Evolutionary conservation across 92 coral and sea anemone genomes (phyloP).

Genomic region (Phenganax stokvisi): DNA sequence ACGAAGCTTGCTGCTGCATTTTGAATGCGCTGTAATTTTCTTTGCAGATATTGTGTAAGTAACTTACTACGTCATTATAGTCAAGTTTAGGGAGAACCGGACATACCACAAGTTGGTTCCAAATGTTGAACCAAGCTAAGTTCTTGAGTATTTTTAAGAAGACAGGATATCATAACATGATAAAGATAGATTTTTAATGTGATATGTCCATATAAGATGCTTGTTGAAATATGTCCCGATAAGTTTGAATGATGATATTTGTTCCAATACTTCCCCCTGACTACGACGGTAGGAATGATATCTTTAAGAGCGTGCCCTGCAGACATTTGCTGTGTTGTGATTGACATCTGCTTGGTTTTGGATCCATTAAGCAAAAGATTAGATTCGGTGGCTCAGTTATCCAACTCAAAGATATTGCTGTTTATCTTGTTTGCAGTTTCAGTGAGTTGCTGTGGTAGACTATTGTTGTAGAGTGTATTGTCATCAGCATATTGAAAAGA

Average conservation of each 20-base stretch:
- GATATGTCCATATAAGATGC: slow-evolving; percentile 32
- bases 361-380: slow-evolving; percentile 33
- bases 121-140: neutral
- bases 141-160: no score
- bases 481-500: slow-evolving; percentile 40
- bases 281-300: neutral
- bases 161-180: no score
- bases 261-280: slow-evolving; percentile 24
- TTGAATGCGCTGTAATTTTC: slow-evolving; percentile 25
- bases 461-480: slow-evolving; percentile 31
- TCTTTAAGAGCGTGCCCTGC: slow-evolving; percentile 13
- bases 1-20: slow-evolving; percentile 40
- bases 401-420: slow-evolving; percentile 20
- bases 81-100: no score
- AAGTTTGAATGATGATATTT: neutral
- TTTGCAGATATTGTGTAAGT: slow-evolving; percentile 6
- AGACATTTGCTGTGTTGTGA: slow-evolving; percentile 35
- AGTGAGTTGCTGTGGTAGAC: slow-evolving; percentile 25
- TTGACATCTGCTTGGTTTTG: slow-evolving; percentile 40
- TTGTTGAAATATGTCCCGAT: slow-evolving; percentile 33
- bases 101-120: neutral
- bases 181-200: slow-evolving; percentile 18
- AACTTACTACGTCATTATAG: neutral
- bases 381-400: slow-evolving; percentile 20
- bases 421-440: neutral